Percentiles rank a stretch among this genome's conserved stretches.
These are phyloP conservation scores for Sebastes diploproa DNA, from an alignment of 2,797 vertebrate species.

Conservation along the genomic window DNA sequence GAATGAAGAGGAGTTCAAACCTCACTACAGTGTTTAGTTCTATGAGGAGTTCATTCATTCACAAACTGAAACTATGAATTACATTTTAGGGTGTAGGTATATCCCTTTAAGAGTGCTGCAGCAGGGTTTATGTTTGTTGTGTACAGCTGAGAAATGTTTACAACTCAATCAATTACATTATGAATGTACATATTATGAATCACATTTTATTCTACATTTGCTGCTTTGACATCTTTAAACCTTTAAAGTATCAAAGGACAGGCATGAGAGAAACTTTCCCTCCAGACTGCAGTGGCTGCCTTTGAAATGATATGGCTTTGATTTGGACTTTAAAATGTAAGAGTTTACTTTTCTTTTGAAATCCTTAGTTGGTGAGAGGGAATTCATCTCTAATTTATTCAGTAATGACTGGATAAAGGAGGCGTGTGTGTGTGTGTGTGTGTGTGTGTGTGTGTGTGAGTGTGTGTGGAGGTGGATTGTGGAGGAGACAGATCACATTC, in stretches of 20 bases:
- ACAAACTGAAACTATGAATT: not conserved
- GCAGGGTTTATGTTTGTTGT: not conserved
- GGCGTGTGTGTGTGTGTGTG: not conserved
- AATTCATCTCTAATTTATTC: not conserved
- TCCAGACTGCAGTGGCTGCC: not conserved
- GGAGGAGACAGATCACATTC: constrained; percentile 1
- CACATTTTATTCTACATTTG: not conserved
- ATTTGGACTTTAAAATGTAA: not conserved
- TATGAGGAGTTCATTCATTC: not conserved
- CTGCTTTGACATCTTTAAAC: not conserved
- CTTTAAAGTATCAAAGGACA: not conserved
- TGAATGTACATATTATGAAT: not conserved
- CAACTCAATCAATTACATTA: not conserved
- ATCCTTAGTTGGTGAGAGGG: not conserved
- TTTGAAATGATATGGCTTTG: not conserved
- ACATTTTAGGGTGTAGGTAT: not conserved
- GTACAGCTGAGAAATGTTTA: not conserved
- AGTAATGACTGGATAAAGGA: not conserved
- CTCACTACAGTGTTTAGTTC: not conserved
- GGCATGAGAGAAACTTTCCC: not conserved
- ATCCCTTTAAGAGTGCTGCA: not conserved
- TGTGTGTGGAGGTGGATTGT: constrained; percentile 19
- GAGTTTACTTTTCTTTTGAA: constrained; percentile 7
- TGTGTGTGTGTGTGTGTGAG: not conserved
- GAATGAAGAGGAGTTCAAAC: not conserved